Conservation (phyloP, 2,113 vertebrate species). For the Amblyornis subalaris region DNA sequence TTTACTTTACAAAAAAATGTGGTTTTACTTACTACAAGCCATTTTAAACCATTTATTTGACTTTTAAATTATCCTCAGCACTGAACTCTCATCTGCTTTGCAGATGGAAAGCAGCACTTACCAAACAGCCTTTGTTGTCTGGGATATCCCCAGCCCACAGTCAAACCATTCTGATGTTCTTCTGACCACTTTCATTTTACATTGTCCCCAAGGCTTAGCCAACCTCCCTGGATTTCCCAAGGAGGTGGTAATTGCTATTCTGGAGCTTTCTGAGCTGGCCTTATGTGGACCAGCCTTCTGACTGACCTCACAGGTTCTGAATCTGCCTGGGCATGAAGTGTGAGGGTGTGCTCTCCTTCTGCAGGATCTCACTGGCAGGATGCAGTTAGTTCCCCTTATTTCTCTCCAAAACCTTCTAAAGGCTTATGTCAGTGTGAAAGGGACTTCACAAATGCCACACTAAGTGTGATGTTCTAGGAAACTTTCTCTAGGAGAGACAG, state of each 20-base stretch:
- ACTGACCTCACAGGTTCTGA: neutral
- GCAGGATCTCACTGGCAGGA: neutral
- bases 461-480: neutral
- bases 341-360: neutral
- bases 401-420: neutral
- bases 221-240: neutral
- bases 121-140: conserved; percentile 4
- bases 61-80: conserved; percentile 30
- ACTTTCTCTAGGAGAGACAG: neutral
- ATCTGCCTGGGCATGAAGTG: accelerated
- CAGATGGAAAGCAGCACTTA: conserved; percentile 12
- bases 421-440: neutral
- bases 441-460: neutral
- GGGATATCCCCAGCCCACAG: neutral
- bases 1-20: neutral
- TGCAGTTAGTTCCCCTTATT: neutral
- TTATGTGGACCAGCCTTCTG: neutral
- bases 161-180: neutral
- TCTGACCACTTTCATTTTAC: neutral
- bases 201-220: neutral
- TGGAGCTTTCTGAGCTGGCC: neutral
- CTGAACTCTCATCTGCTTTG: conserved; percentile 20
- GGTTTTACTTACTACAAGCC: neutral
- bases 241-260: neutral
- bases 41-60: conserved; percentile 14